Percentiles rank a stretch among this genome's conserved stretches.
These are phyloP conservation scores for Sander lucioperca DNA, from an alignment of 2,113 vertebrate genomes.

Conservation along the genomic window DNA sequence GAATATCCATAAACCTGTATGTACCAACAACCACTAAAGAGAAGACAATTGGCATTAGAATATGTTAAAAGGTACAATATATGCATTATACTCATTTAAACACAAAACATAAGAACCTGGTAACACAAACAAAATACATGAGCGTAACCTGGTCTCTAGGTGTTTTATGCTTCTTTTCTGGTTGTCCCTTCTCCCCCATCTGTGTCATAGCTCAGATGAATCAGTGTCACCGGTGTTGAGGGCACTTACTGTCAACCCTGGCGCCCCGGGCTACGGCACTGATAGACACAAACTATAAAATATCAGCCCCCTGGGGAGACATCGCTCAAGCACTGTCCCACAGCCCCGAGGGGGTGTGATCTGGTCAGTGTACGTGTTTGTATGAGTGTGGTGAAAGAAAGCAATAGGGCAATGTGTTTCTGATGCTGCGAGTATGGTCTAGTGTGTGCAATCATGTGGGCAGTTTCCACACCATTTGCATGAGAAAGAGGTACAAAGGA, in stretches of 20 bases:
- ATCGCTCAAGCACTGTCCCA: conserved; percentile 84
- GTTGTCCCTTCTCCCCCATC: conserved; percentile 62
- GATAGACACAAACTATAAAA: conserved; percentile 92
- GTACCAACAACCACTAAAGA: conserved; percentile 7
- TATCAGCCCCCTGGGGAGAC: conserved; percentile 87
- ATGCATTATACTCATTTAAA: conserved; percentile 22
- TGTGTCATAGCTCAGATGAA: conserved; percentile 87
- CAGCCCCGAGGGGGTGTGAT: conserved; percentile 79
- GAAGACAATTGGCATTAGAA: conserved; percentile 9
- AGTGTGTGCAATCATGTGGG: conserved; percentile 50
- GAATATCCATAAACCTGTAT: conserved; percentile 3
- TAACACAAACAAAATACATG: conserved; percentile 8
- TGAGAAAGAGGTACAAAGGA: conserved; percentile 28
- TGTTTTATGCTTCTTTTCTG: conserved; percentile 51
- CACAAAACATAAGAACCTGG: background rate
- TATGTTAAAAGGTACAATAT: background rate
- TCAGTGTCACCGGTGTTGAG: conserved; percentile 88
- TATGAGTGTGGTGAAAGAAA: conserved; percentile 54
- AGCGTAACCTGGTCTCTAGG: conserved; percentile 30
- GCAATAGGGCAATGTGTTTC: conserved; percentile 57
- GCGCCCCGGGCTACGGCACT: conserved; percentile 84
- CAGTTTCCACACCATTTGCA: conserved; percentile 54
- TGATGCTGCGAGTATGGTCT: conserved; percentile 46
- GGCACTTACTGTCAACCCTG: conserved; percentile 89
- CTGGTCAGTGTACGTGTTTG: conserved; percentile 70